Evolutionary conservation across 2,888 invertebrate species (phyloP), one percentile per base, ranked within the genome.

Genomic region (Himalopsyche anomala): DNA sequence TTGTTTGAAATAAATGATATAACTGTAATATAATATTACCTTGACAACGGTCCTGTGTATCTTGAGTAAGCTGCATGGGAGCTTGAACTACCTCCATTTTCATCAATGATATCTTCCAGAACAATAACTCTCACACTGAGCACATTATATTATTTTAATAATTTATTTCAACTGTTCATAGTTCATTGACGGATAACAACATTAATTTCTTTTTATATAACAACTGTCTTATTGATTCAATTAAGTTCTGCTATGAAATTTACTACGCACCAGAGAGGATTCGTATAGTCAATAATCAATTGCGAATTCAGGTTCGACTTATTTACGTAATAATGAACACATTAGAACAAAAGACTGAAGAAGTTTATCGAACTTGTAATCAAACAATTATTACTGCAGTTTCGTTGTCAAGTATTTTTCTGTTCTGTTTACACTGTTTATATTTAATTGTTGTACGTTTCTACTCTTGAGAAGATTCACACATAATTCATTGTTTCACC

Each of bases 61-160:
- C 93, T 89, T 93, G 93, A 0, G 92, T 92, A 38, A 93, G 88
- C 87, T 92, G 93, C 4, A 93, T 88, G 8, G 93, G 93, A n/a
- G 91, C 91, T 89, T 93, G 93, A 0, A 92, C 92, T 19, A 93
- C 91, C 90, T 93, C 93, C 93, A 93, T 93, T 88, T 89, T 91
- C 81, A 84, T 69, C 74, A 74, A 74, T 36, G 4, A 11, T 62
- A 15, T 51, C 51, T 51, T 51, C 51, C 15, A 12, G 15, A 51
- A 12, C 51, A 51, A 51, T 51, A 51, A 51, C 51, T 62, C 42
- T 82, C 55, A 54, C 81, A 82, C 6, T 11, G 15, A 12, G 4
- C 74, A 74, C 36, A 74, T 74, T 4, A 74, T 15, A 40, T 1
- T n/a, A 80, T 9, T 80, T 11, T 12, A 80, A 80, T 42, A 40